Evolutionary conservation across 64 coral and sea anemone genomes (phyloP), one percentile per base, ranked within the genome.

Genomic region (Exaiptasia diaphana): DNA sequence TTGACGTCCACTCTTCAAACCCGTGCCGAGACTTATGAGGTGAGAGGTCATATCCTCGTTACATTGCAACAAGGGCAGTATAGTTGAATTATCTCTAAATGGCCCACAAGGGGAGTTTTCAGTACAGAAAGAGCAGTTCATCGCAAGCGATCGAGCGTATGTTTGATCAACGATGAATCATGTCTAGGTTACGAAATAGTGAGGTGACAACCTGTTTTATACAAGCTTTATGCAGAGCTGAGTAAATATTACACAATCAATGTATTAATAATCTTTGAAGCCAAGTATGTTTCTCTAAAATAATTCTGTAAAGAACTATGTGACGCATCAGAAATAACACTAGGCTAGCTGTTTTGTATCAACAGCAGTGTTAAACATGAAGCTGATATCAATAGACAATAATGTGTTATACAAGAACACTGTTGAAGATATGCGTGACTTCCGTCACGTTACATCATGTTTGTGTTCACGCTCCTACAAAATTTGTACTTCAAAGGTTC

Each of bases 1-100:
- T n/a, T n/a, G n/a, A n/a, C n/a, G n/a, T n/a, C n/a, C n/a, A n/a
- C 74, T 3, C 74, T 77, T 77, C 15, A 55, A 17, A 77, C 74
- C 49, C 21, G 5, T 26, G 5, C 76, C 76, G 39, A 80, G 76
- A 62, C 23, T 80, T 6, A 32, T 61, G 12, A 56, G 37, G 29
- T 61, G 76, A 64, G 55, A 1, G 1, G 76, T 61, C 37, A 80
- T 64, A 53, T 80, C 77, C 20, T 57, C 53, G 53, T 57, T 57
- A 25, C 53, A 57, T 57, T 57, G 53, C 27, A 57, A 41, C 33
- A 45, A 42, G 17, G 69, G 69, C 26, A 73, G 20, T 25, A 73
- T 18, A 41, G 69, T 45, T 4, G 37, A 42, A 43, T 22, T 42
- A 13, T 73, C 42, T 73, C 33, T 26, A 42, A 26, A 25, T 73